Base-by-base conservation (phyloP, 2,888 invertebrate species). In the Argyra leucocephala region DNA sequence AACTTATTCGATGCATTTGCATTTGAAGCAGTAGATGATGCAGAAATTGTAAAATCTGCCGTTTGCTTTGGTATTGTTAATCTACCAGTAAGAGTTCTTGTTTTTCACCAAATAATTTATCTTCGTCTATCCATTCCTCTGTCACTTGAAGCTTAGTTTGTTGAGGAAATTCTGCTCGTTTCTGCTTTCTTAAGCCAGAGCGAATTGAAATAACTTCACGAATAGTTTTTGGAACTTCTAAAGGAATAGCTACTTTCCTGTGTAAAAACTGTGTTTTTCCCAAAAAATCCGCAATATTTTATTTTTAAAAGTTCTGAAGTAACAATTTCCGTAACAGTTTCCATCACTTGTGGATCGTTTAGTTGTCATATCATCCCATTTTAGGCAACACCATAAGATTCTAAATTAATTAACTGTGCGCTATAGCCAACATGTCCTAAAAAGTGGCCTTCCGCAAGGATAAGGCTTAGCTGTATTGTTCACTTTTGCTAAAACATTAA, bases 101-200 rank as follows among this genome's bases (percentile, higher is more conserved):
- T 80, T 86, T 88, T 78, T 95, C 94, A 23, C 92, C 92, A 76
- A 93, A 95, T 73, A 91, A 89, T 76, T 93, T 91, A 70, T 96
- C 95, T 79, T 98, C 97, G 71, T 95, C 94, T 0, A 96, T 90
- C 97, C 97, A 97, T 74, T 92, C 91, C 79, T 97, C 96, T 0
- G 89, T 86, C 15, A 96, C 93, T 82, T 94, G 93, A 0, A 96
- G 96, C 76, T 96, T 95, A 9, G 92, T 93, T 74, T 91, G 92
- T 76, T 93, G 93, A 0, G 96, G 96, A 5, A 94, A 91, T 81
- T 97, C 96, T 0, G 94, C 92, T 62, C 95, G 84, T 76, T 96
- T 94, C 65, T 97, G 82, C 79, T 96, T 96, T 63, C 97, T 84
- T 67, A 97, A 81, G 18, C 97, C 97, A 76, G 93, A 94, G 66